Base-by-base conservation (phyloP, 2,888 invertebrate genomes). In the Pyralis farinalis region DNA sequence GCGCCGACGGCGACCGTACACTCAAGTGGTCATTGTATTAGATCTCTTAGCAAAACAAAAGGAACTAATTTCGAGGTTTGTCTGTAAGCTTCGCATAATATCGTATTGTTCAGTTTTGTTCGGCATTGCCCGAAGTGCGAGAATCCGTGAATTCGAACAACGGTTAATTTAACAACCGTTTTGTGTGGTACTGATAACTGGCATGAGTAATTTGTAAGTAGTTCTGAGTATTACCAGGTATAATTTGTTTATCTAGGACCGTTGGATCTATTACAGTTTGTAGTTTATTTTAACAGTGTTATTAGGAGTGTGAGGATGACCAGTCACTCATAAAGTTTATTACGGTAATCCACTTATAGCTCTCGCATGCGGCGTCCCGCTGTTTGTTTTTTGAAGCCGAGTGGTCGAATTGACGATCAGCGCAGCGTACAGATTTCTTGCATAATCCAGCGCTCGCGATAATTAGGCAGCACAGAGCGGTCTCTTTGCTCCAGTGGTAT, bases 381-480 rank as follows among this genome's bases (percentile, higher is more conserved):
- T 82, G 84, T 75, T 83, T 83, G 78, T 83, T 82, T 78, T 72
- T 68, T 60, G 54, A 71, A 58, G 67, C 61, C 61, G 68, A 59
- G 62, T 61, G 59, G 60, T 41, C 55, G 53, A 70, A 73, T 82
- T 76, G 64, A 59, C 54, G 65, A 48, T 46, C 73, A 75, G 61
- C 68, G 68, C 64, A 69, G 71, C 77, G 71, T 76, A 63, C 54
- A 56, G 55, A 54, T 63, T 65, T 57, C 72, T 80, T 81, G 78
- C 81, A 75, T 85, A 84, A 85, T 78, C 78, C 82, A 52, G 49
- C 61, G 49, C 61, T 58, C 46, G 43, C 56, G 51, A 67, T 82
- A 86, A 84, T 86, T 80, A 82, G 74, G 52, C 51, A 55, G 59
- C 44, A 44, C 12, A 22, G 27, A 47, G 61, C 80, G 81, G 78